Percentiles rank a stretch among this genome's conserved stretches.
These are phyloP conservation scores for Panagrolaimus sp. DNA, from an alignment of 1,140 invertebrate species.

Conservation along the genomic window DNA sequence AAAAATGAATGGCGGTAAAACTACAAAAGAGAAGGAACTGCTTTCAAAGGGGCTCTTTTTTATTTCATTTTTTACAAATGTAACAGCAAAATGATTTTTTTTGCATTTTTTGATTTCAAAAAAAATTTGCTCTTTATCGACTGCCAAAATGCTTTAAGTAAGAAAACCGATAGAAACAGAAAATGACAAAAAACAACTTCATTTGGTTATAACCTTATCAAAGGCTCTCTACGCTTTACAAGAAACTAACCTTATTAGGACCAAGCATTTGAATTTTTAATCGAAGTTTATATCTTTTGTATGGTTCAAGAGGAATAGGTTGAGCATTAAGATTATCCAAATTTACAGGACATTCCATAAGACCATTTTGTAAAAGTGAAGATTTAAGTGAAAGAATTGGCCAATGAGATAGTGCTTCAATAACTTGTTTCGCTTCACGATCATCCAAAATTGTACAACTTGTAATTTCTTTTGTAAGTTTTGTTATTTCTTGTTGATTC, in stretches of 20 bases:
- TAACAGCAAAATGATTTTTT: no score
- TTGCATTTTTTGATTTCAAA: no score
- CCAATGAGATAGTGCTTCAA: slow-evolving; percentile 40
- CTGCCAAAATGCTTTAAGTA: no score
- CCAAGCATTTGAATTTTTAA: slow-evolving; percentile 21
- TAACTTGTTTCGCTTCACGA: slow-evolving; percentile 32
- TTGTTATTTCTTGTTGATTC: slow-evolving; percentile 5
- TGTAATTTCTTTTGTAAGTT: slow-evolving; percentile 17
- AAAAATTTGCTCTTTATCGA: no score
- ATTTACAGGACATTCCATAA: slow-evolving; percentile 14
- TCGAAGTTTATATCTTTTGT: slow-evolving; percentile 26
- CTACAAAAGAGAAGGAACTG: no score
- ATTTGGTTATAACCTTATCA: no score
- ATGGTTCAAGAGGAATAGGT: neutral
- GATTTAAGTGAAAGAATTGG: slow-evolving; percentile 34
- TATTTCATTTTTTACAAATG: no score
- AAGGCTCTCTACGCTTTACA: no score
- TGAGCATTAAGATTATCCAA: slow-evolving; percentile 10
- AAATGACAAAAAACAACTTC: no score
- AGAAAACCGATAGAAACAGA: no score
- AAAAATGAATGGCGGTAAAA: no score
- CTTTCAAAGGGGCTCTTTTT: no score
- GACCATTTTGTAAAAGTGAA: slow-evolving; percentile 1
- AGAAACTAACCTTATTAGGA: slow-evolving; percentile 22
- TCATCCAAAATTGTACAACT: slow-evolving; percentile 32